These are phyloP conservation scores for Monodelphis domestica DNA, from an alignment of 2,797 vertebrate species.

Conservation along the genomic window DNA sequence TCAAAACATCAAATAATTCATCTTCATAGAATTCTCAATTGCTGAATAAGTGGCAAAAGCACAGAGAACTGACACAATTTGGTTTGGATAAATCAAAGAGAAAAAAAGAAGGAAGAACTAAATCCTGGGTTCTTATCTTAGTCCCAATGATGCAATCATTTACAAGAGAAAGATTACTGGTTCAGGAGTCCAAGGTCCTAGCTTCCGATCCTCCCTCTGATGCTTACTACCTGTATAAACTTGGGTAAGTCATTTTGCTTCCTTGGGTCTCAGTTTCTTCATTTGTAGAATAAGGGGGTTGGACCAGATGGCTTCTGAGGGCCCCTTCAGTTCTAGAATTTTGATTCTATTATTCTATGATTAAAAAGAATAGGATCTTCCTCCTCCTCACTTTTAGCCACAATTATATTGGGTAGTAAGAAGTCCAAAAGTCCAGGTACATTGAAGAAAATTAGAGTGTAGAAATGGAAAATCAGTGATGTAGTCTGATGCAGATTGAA, in stretches of 20 bases:
- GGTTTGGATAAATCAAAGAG: neutral
- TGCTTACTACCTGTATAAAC: neutral
- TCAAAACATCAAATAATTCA: conserved; percentile 27
- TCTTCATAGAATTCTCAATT: conserved; percentile 15
- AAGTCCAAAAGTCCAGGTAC: neutral
- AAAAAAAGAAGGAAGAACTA: neutral
- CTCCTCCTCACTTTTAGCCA: neutral
- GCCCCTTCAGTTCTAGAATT: neutral
- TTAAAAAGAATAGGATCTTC: neutral
- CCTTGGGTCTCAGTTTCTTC: neutral
- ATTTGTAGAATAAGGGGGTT: neutral
- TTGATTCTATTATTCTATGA: neutral
- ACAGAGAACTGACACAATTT: neutral
- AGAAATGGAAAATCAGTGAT: neutral
- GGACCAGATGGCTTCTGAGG: neutral
- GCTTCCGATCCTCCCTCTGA: neutral
- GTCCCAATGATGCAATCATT: neutral
- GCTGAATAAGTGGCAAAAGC: neutral
- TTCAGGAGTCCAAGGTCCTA: neutral
- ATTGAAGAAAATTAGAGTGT: neutral
- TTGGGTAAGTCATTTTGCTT: neutral
- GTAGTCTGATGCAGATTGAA: too few relatives aligned
- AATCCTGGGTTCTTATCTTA: neutral
- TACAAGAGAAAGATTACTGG: neutral
- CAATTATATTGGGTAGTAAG: neutral